These are phyloP conservation scores for Anabacerthia variegaticeps DNA, from an alignment of 2,797 vertebrate genomes.

Conservation along the genomic window DNA sequence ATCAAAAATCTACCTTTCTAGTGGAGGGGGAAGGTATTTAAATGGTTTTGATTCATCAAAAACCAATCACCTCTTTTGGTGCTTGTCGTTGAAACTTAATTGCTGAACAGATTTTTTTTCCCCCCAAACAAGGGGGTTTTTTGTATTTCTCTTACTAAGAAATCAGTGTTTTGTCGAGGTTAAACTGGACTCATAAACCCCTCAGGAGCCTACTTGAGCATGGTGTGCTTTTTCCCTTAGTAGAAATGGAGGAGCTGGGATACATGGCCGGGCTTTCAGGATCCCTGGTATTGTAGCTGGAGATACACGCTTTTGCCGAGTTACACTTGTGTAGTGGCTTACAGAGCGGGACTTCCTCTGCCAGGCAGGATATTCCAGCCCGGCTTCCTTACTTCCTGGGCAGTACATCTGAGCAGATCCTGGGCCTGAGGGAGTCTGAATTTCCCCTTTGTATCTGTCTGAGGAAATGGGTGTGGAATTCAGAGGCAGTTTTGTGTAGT, in stretches of 20 bases:
- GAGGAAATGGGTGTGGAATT: neutral
- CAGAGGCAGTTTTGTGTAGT: neutral
- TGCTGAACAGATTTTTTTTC: neutral
- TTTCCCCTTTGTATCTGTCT: neutral
- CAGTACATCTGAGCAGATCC: neutral
- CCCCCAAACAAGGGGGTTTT: neutral
- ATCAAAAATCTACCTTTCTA: neutral
- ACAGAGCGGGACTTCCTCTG: neutral
- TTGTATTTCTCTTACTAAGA: neutral
- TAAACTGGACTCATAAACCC: neutral
- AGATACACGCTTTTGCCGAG: rapidly evolving
- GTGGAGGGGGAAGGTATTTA: rapidly evolving
- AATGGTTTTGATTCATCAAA: neutral
- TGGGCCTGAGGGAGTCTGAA: rapidly evolving
- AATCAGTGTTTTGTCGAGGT: neutral
- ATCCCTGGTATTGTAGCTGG: neutral
- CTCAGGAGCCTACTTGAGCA: neutral
- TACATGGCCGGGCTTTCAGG: neutral
- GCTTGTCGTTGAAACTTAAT: neutral
- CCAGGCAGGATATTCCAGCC: neutral
- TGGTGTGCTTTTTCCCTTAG: neutral
- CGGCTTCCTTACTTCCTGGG: neutral
- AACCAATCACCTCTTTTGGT: neutral
- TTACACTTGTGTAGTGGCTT: neutral
- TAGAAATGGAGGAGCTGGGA: neutral